Percentiles rank a stretch among this genome's conserved stretches.
Conservation (phyloP, 2,113 vertebrate species). For the Gadus macrocephalus region DNA sequence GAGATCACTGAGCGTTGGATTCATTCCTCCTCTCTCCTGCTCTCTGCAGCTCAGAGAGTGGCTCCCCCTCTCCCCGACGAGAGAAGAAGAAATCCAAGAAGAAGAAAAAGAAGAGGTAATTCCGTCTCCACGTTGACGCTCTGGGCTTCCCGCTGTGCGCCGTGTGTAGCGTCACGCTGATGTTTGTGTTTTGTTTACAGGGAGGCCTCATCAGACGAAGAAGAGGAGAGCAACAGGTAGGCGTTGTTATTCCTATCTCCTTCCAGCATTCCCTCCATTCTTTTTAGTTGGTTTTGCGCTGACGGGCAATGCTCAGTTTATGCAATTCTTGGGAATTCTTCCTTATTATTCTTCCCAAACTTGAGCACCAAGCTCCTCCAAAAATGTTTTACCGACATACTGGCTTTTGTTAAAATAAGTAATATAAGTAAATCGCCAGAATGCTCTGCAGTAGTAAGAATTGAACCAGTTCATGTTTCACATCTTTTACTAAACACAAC, state of each 20-base stretch:
- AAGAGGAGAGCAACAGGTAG: conserved; percentile 49
- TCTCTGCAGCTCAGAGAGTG: conserved; percentile 77
- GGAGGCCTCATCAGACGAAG: conserved; percentile 52
- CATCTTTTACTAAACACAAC: no score
- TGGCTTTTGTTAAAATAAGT: no score
- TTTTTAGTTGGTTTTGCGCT: neutral
- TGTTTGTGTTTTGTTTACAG: conserved; percentile 41
- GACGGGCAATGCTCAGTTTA: neutral
- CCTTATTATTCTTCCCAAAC: neutral
- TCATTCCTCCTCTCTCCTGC: neutral
- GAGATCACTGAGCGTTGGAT: neutral
- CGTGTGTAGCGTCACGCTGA: neutral
- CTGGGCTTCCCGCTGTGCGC: neutral
- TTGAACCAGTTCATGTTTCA: no score
- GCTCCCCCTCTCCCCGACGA: conserved; percentile 73
- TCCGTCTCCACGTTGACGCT: neutral
- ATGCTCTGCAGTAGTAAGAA: no score
- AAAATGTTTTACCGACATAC: no score
- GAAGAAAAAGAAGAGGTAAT: conserved; percentile 84
- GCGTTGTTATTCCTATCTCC: neutral
- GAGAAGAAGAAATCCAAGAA: conserved; percentile 82
- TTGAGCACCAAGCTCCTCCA: no score
- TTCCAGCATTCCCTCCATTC: no score
- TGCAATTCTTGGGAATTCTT: neutral
- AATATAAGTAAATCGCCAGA: no score